Evolutionary conservation across 1,140 invertebrate species (phyloP).

Genomic region (Zaprionus ghesquierei): DNA sequence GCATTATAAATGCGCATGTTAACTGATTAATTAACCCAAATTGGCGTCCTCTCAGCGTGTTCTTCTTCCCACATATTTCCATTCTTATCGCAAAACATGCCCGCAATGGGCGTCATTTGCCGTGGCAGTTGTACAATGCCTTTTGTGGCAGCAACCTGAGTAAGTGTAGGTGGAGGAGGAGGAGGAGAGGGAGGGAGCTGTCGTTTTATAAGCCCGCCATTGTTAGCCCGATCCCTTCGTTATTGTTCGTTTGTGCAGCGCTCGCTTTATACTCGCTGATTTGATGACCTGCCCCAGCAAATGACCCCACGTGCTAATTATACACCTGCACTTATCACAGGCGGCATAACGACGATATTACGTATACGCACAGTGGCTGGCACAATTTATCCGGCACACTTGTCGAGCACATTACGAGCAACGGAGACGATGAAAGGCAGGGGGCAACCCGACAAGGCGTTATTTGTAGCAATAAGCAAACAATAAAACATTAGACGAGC

Average conservation of each 20-base stretch:
- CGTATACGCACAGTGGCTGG: not conserved
- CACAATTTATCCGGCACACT: constrained; percentile 23
- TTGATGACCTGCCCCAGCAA: not conserved
- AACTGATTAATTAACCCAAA: not conserved
- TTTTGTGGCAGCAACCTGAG: not conserved
- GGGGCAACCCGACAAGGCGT: not conserved
- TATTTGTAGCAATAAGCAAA: constrained; percentile 74
- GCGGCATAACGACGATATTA: not conserved
- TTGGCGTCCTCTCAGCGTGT: not conserved
- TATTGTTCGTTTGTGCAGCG: constrained; percentile 5
- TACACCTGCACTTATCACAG: constrained; percentile 35
- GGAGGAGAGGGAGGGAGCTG: not conserved
- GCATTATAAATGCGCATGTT: not conserved
- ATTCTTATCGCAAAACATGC: not conserved
- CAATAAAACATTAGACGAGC: constrained; percentile 69
- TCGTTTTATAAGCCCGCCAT: not conserved
- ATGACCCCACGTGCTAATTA: constrained; percentile 34
- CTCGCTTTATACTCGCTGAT: not conserved
- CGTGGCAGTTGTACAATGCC: not conserved
- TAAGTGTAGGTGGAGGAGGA: not conserved
- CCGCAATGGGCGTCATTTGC: not conserved
- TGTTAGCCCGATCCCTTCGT: not conserved
- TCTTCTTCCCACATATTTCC: not conserved
- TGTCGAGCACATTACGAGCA: constrained; percentile 23
- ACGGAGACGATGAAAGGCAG: not conserved